Conservation (phyloP, 2,888 invertebrate genomes). For the Ophion ellenae region DNA sequence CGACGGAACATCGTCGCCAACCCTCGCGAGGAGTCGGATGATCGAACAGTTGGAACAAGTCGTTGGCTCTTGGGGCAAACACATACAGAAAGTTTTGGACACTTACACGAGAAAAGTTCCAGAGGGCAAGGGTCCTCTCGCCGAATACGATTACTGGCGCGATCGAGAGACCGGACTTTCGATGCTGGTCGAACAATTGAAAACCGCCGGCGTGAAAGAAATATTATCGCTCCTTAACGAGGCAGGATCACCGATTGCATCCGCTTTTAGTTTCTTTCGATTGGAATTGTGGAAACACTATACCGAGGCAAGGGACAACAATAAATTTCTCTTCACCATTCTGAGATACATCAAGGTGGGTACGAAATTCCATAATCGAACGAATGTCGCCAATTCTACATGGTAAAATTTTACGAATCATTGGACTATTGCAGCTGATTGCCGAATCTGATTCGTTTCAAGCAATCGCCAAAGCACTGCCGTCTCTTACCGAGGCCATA, state of each 20-base stretch:
- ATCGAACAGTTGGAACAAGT: slow-evolving; percentile 87
- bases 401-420: background rate
- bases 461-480: slow-evolving; percentile 89
- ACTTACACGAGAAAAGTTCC: slow-evolving; percentile 83
- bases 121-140: slow-evolving; percentile 91
- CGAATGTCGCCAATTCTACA: slow-evolving; percentile 46
- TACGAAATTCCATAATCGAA: slow-evolving; percentile 9
- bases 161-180: slow-evolving; percentile 92
- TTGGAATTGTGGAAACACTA: slow-evolving; percentile 88
- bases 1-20: slow-evolving; percentile 71
- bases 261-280: slow-evolving; percentile 87
- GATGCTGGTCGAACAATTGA: slow-evolving; percentile 92
- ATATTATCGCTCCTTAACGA: slow-evolving; percentile 86
- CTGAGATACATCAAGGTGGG: slow-evolving; percentile 89
- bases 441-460: slow-evolving; percentile 89
- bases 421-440: slow-evolving; percentile 85
- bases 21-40: slow-evolving; percentile 83
- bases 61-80: slow-evolving; percentile 88
- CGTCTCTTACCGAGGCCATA: slow-evolving; percentile 92
- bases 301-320: slow-evolving; percentile 90
- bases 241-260: slow-evolving; percentile 85
- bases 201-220: slow-evolving; percentile 88
- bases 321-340: slow-evolving; percentile 90
- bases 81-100: slow-evolving; percentile 85
- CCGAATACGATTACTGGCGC: slow-evolving; percentile 94